Evolutionary conservation across 2,888 invertebrate species (phyloP), one percentile per base, ranked within the genome.

Genomic region (Mimumesa dahlbomi): DNA sequence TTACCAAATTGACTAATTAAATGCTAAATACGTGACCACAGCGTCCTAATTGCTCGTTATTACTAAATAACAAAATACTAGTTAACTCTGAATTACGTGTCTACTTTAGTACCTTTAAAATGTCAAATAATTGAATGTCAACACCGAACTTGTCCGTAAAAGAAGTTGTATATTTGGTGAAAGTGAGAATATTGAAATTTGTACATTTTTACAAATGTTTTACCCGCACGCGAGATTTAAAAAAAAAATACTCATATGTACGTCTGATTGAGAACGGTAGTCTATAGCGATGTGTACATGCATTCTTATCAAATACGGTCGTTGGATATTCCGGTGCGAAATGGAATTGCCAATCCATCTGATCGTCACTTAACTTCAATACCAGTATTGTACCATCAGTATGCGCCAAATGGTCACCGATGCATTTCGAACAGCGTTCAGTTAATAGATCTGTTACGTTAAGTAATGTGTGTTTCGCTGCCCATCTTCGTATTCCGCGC

Each of bases 271-370:
- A n/a, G n/a, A n/a, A n/a, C n/a, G n/a, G n/a, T n/a, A n/a, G n/a
- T n/a, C n/a, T n/a, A n/a, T n/a, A n/a, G n/a, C n/a, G n/a, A n/a
- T n/a, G n/a, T n/a, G n/a, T n/a, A n/a, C n/a, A n/a, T n/a, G n/a
- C n/a, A n/a, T n/a, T n/a, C n/a, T n/a, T n/a, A n/a, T n/a, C n/a
- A n/a, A n/a, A n/a, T n/a, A n/a, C n/a, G n/a, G n/a, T n/a, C n/a
- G n/a, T n/a, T n/a, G n/a, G n/a, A 52, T 52, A 50, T 42, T 42
- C 16, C 1, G n/a, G n/a, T n/a, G n/a, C n/a, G 50, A 73, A 68
- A 70, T 76, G 72, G 76, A 70, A 81, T 81, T 81, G 79, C 45
- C 65, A 76, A 79, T 76, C 72, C 52, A 70, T 76, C 59, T 67
- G 58, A 64, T 63, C 46, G 71, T 73, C 67, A 73, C 67, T 78